Evolutionary conservation across 2,888 invertebrate species (phyloP).

Genomic region (Zygaena filipendulae): DNA sequence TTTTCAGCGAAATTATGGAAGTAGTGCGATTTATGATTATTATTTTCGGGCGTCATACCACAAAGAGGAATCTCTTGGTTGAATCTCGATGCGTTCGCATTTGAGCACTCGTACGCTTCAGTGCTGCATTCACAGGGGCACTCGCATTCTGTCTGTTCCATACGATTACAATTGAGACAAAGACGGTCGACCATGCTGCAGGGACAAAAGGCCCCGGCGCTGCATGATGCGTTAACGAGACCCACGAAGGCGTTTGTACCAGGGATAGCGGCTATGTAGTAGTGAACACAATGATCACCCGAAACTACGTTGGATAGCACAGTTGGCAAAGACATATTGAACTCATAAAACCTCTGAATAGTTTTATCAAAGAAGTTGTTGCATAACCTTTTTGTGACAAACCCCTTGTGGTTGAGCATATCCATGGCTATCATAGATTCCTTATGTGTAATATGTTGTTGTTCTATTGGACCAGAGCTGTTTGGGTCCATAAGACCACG

Average conservation of each 20-base stretch:
- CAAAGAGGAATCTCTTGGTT: constrained; percentile 47
- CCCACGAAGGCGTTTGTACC: constrained; percentile 92
- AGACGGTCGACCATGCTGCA: constrained; percentile 90
- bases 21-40: constrained; percentile 58
- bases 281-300: constrained; percentile 89
- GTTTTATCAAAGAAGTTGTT: constrained; percentile 88
- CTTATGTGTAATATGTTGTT: constrained; percentile 89
- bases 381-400: constrained; percentile 86
- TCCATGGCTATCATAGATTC: constrained; percentile 92
- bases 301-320: constrained; percentile 86
- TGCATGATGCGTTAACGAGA: constrained; percentile 88
- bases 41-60: constrained; percentile 54
- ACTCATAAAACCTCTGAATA: constrained; percentile 84
- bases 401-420: constrained; percentile 84
- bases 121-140: constrained; percentile 92
- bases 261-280: constrained; percentile 82
- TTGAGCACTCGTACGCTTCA: constrained; percentile 46
- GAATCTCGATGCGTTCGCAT: constrained; percentile 33
- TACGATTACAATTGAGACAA: constrained; percentile 91
- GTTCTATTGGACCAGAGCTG: constrained; percentile 78
- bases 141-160: constrained; percentile 95
- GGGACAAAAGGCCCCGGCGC: constrained; percentile 87
- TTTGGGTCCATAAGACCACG: constrained; percentile 80
- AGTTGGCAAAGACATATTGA: constrained; percentile 81
- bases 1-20: constrained; percentile 61